A percentile compares a stretch with the other conserved stretches of the same genome.
These are phyloP conservation scores for Myotis lucifugus DNA, from an alignment of 2,113 vertebrate genomes.

Conservation along the genomic window DNA sequence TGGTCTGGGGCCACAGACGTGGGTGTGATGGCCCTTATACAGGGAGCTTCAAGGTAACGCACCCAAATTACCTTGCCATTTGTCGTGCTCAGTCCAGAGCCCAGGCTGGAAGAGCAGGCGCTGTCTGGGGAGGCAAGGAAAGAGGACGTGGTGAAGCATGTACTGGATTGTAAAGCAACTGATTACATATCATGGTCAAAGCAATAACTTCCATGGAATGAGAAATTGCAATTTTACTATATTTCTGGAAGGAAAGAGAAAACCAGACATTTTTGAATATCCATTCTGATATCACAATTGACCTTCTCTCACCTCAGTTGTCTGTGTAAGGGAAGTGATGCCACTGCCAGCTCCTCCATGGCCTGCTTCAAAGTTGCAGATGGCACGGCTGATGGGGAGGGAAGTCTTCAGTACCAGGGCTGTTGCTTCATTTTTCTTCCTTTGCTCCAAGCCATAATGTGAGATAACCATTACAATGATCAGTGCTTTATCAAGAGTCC, in stretches of 20 bases:
- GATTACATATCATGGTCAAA: background rate
- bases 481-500: background rate
- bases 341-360: too few relatives aligned
- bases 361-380: background rate
- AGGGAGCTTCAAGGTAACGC: conserved; percentile 64
- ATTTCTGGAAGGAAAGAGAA: background rate
- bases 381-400: background rate
- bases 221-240: background rate
- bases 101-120: background rate
- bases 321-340: background rate
- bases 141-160: background rate
- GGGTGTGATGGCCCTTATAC: conserved; percentile 74
- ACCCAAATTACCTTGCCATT: background rate
- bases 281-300: background rate
- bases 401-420: background rate
- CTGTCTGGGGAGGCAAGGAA: background rate
- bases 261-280: background rate
- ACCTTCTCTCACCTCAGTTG: background rate
- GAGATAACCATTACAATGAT: background rate
- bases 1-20: conserved; percentile 81
- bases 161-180: background rate
- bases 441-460: background rate
- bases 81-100: background rate
- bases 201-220: background rate
- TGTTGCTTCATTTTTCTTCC: background rate